phyloP scores from a whole-genome alignment of 2,888 invertebrate genomes.

The Uropetala carovei region DNA sequence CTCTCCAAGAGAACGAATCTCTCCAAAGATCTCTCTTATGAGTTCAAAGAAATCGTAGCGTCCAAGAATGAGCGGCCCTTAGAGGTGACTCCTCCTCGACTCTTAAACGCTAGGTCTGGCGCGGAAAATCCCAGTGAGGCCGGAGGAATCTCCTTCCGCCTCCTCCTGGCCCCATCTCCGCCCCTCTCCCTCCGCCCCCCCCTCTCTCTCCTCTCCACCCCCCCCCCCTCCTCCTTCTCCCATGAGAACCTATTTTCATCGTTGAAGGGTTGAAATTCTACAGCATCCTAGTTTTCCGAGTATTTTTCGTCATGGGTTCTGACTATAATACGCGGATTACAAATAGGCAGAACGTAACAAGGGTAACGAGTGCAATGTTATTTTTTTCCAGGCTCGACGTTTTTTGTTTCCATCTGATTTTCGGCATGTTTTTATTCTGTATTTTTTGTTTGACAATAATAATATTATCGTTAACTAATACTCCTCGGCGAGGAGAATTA shows the following conservation, averaged over 20 bases:
- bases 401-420: too few species aligned
- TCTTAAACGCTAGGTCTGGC: not conserved
- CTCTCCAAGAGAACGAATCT: not conserved
- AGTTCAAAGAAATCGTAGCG: not conserved
- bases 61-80: not conserved
- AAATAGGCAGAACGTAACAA: too few species aligned
- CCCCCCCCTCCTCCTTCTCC: not conserved
- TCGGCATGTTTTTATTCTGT: too few species aligned
- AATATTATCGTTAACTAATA: too few species aligned
- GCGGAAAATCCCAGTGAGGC: not conserved
- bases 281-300: not conserved
- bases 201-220: not conserved
- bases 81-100: not conserved
- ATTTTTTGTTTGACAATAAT: too few species aligned
- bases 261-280: slow-evolving; percentile 18
- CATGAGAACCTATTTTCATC: not conserved
- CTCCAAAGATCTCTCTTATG: not conserved
- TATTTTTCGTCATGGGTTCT: not conserved
- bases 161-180: not conserved
- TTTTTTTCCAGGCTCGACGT: too few species aligned
- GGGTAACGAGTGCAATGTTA: too few species aligned
- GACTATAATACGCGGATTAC: not conserved
- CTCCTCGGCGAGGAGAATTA: too few species aligned
- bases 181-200: not conserved
- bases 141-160: slow-evolving; percentile 23